Percentiles rank a stretch among this genome's conserved stretches.
Evolutionary conservation across 1,140 invertebrate genomes (phyloP).

Genomic region (Caenorhabditis elegans): WBcel235 BX284603.4:7786501-7787000

Average conservation of each 20-base stretch:
- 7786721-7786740: too few relatives aligned
- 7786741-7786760: background rate
- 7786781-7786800: background rate
- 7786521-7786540: too few relatives aligned
- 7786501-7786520: too few relatives aligned
- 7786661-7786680: too few relatives aligned
- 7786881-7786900: background rate
- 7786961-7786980: too few relatives aligned
- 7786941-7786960: background rate
- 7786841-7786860: background rate
- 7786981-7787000: too few relatives aligned
- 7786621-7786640: too few relatives aligned
- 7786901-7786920: background rate
- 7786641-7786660: background rate
- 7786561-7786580: too few relatives aligned
- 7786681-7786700: too few relatives aligned
- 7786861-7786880: background rate
- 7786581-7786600: too few relatives aligned
- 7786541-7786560: too few relatives aligned
- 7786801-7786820: background rate
- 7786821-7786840: slow-evolving; percentile 18
- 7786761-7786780: slow-evolving; percentile 9
- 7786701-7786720: background rate
- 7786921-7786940: background rate
- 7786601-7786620: too few relatives aligned